A percentile compares a stretch with the other conserved stretches of the same genome.
Conservation (phyloP, 2,113 vertebrate genomes). For the Cyphomyrus discorhynchus region DNA sequence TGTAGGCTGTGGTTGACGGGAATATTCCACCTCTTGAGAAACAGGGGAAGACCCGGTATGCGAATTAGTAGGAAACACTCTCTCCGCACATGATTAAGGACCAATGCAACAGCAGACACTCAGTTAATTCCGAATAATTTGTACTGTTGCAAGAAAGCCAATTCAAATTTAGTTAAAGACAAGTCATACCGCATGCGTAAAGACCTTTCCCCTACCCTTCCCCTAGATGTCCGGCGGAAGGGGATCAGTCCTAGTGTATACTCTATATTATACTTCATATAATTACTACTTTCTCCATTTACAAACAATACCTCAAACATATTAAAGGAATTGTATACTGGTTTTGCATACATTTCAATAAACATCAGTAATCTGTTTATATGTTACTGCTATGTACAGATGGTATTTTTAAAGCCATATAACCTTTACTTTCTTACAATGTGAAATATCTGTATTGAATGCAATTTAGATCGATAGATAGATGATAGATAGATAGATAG, state of each 20-base stretch:
- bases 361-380: neutral
- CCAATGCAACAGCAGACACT: neutral
- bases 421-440: neutral
- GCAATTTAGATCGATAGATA: no score
- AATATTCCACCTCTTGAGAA: constrained; percentile 50
- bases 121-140: neutral
- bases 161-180: neutral
- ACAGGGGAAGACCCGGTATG: constrained; percentile 27
- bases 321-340: neutral
- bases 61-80: neutral
- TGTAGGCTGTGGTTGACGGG: constrained; percentile 43
- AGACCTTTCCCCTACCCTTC: neutral
- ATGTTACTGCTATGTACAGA: neutral
- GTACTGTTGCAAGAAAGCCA: no score
- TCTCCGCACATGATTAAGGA: neutral
- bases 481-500: no score
- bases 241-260: neutral
- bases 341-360: neutral
- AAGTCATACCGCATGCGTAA: neutral
- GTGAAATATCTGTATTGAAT: neutral
- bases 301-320: neutral
- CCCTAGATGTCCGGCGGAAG: neutral
- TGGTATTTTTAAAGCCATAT: neutral
- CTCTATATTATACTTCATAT: neutral
- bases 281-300: neutral